Conservation (phyloP, 2,888 invertebrate species). For the Drosophila macrospina region DNA sequence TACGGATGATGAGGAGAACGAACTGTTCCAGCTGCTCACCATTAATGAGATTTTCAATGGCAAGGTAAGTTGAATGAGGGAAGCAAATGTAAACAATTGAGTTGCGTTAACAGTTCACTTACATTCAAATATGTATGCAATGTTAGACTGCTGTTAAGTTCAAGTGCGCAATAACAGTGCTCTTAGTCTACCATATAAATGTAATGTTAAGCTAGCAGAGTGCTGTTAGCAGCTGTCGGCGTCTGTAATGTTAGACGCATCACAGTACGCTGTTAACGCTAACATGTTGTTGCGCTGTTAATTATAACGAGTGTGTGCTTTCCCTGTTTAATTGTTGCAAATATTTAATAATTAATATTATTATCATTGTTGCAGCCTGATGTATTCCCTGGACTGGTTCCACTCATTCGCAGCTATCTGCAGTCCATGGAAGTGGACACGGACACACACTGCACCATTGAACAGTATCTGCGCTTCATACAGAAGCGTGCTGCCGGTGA, state of each 20-base stretch:
- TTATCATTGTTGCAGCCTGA: constrained; percentile 83
- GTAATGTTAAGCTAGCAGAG: background rate
- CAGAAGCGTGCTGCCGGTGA: constrained; percentile 94
- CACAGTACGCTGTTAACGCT: constrained; percentile 5
- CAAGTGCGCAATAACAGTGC: too few relatives aligned
- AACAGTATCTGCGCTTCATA: constrained; percentile 97
- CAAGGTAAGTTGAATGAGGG: constrained; percentile 85
- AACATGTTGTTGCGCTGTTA: background rate
- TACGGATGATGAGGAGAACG: constrained; percentile 81
- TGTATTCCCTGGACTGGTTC: constrained; percentile 97
- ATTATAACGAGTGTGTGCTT: too few relatives aligned
- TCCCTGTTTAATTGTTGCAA: too few relatives aligned
- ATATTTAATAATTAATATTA: too few relatives aligned
- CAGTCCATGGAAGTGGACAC: constrained; percentile 98
- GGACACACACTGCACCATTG: constrained; percentile 98
- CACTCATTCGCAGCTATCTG: constrained; percentile 96
- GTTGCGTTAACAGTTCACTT: too few relatives aligned
- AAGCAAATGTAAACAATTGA: too few relatives aligned
- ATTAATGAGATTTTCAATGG: constrained; percentile 99
- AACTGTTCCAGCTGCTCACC: constrained; percentile 92
- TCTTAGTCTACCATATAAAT: background rate
- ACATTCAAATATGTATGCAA: background rate
- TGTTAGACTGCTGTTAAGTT: background rate
- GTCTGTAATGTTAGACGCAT: background rate
- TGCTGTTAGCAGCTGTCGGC: background rate